Conservation (phyloP, 2,888 invertebrate genomes). For the Pollenia angustigena region DNA sequence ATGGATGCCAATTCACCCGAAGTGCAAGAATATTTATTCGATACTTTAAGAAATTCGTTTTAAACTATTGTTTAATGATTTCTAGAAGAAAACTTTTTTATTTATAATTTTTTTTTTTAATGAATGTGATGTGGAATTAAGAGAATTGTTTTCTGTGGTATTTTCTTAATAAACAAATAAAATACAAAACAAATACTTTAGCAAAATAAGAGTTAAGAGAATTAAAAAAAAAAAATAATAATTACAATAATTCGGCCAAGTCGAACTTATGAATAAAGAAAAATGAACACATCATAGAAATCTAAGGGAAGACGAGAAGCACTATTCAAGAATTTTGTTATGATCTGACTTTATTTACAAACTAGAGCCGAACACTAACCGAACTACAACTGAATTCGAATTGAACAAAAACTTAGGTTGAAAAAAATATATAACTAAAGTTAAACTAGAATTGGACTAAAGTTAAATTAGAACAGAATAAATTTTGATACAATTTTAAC, state of each 20-base stretch:
- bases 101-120: neutral
- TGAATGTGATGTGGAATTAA: slow-evolving; percentile 56
- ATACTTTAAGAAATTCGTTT: slow-evolving; percentile 88
- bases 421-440: no score
- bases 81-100: neutral
- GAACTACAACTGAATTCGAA: no score
- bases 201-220: slow-evolving; percentile 32
- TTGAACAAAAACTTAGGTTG: no score
- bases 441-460: no score
- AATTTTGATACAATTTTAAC: no score
- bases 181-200: slow-evolving; percentile 26
- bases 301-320: neutral
- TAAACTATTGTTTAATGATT: slow-evolving; percentile 75
- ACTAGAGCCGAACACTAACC: no score
- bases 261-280: slow-evolving; percentile 20
- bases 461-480: no score
- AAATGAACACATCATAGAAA: neutral
- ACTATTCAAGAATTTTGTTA: neutral
- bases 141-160: slow-evolving; percentile 73
- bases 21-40: slow-evolving; percentile 90
- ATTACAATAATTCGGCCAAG: slow-evolving; percentile 32
- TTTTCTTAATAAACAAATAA: slow-evolving; percentile 64
- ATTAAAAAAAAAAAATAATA: neutral
- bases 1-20: slow-evolving; percentile 87
- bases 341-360: no score